A percentile compares a stretch with the other conserved stretches of the same genome.
Conservation (phyloP, 2,888 invertebrate species). For the Drosophila atroscutellata region DNA sequence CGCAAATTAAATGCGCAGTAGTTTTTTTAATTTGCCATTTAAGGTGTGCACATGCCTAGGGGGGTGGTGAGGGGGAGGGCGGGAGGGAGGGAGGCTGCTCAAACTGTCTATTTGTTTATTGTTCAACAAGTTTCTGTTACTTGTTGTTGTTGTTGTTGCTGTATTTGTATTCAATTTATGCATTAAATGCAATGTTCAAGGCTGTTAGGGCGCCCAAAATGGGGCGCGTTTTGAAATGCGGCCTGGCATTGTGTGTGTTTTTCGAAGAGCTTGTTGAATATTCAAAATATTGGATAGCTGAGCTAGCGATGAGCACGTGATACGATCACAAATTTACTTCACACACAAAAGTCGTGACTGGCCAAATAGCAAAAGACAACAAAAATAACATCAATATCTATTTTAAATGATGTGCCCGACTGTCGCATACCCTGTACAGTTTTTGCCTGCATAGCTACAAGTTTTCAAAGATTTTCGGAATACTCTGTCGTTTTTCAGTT, state of each 20-base stretch:
- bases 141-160: slow-evolving; percentile 1
- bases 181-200: slow-evolving; percentile 43
- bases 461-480: fast-evolving
- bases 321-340: not conserved
- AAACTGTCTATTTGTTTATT: slow-evolving; percentile 23
- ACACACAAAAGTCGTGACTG: slow-evolving; percentile 8
- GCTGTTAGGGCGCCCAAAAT: slow-evolving; percentile 33
- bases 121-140: slow-evolving; percentile 23
- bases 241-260: not conserved
- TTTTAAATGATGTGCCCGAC: not conserved
- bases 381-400: not conserved
- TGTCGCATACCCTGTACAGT: not conserved
- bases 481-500: not conserved
- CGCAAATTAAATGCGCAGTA: slow-evolving; percentile 66
- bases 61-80: not conserved
- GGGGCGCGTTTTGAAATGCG: slow-evolving; percentile 20
- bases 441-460: not conserved
- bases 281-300: slow-evolving; percentile 3
- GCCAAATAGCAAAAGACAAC: not conserved
- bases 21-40: slow-evolving; percentile 73
- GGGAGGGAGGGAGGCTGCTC: slow-evolving; percentile 25
- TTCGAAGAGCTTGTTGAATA: slow-evolving; percentile 6
- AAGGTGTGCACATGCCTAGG: slow-evolving; percentile 51
- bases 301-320: slow-evolving; percentile 36
- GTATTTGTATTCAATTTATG: slow-evolving; percentile 31